A percentile compares a stretch with the other conserved stretches of the same genome.
These are phyloP conservation scores for Sarcophaga carnaria DNA, from an alignment of 2,888 invertebrate species.

Conservation along the genomic window DNA sequence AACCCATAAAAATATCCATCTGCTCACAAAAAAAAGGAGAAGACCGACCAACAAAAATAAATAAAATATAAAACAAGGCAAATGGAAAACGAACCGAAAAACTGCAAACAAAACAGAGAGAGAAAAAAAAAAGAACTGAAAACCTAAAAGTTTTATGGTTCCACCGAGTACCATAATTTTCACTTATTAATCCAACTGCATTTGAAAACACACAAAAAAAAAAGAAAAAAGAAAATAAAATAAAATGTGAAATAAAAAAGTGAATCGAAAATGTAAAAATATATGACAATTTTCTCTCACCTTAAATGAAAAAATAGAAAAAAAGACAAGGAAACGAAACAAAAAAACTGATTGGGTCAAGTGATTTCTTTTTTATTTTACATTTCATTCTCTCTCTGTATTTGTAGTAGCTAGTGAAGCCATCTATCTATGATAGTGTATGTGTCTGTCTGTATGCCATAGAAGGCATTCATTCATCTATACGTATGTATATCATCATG, in stretches of 20 bases:
- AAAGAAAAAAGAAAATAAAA: conserved; percentile 8
- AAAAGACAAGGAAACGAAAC: conserved; percentile 1
- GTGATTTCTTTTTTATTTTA: conserved; percentile 49
- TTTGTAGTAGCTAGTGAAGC: background rate
- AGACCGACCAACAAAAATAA: conserved; percentile 25
- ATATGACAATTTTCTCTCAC: conserved; percentile 56
- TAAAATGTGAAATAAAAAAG: conserved; percentile 32
- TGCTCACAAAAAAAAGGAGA: conserved; percentile 41
- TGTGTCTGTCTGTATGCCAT: background rate
- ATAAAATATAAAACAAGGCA: conserved; percentile 26
- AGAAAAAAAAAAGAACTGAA: conserved; percentile 7
- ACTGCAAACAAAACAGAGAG: conserved; percentile 16
- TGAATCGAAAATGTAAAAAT: conserved; percentile 31
- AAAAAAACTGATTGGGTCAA: conserved; percentile 61
- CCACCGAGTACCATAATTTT: conserved; percentile 71
- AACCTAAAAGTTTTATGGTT: conserved; percentile 69
- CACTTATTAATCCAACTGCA: conserved; percentile 71
- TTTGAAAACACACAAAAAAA: conserved; percentile 42
- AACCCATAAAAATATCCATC: conserved; percentile 68
- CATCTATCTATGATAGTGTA: background rate
- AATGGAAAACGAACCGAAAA: conserved; percentile 3
- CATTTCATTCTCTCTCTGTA: background rate
- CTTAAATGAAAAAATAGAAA: conserved; percentile 52
- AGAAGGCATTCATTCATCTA: background rate
- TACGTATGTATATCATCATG: conserved; percentile 24